Evolutionary conservation across 2,888 invertebrate species (phyloP), one percentile per base, ranked within the genome.

Genomic region (Drosophila birchii): DNA sequence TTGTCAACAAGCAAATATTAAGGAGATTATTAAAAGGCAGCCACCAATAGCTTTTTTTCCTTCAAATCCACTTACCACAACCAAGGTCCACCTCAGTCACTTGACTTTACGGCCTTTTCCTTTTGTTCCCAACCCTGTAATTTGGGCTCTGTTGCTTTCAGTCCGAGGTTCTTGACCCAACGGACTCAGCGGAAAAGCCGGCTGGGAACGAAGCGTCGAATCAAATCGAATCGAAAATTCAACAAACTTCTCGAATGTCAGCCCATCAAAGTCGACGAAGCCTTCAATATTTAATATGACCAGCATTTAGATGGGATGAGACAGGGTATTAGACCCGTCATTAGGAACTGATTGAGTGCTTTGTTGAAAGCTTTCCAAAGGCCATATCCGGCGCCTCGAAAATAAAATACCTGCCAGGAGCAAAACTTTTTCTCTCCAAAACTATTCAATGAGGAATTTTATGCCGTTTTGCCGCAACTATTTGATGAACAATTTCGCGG

Each of bases 131-230:
- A 64, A 49, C 66, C 66, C 49, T 60, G 75, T 55, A 70, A 75
- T 70, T 68, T 61, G 14, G 29, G 53, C 56, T 49, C 63, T 68
- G 55, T 66, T 69, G 43, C 59, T 61, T 44, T 53, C 3, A 20
- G 34, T 16, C 39, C 38, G 57, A 78, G 81, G 78, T 86, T 72
- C 75, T 82, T 82, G 88, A 81, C 88, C 44, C n/a, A 60, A 23
- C 23, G 14, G 9, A 72, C 87, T 3, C 12, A 59, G 29, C n/a
- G 12, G 9, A 72, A 71, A 67, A 38, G 23, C 44, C 68, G 44
- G 38, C 45, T 39, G 11, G 16, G 26, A 38, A 71, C 18, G 26
- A n/a, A n/a, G 47, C 51, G 58, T 26, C 53, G 36, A 29, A 34
- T 67, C 45, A 11, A 47, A 49, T 51, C 34, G 51, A 34, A 51